Percentiles rank a stretch among this genome's conserved stretches.
Evolutionary conservation across 2,113 vertebrate genomes (phyloP).

Genomic region (Uria lomvia): DNA sequence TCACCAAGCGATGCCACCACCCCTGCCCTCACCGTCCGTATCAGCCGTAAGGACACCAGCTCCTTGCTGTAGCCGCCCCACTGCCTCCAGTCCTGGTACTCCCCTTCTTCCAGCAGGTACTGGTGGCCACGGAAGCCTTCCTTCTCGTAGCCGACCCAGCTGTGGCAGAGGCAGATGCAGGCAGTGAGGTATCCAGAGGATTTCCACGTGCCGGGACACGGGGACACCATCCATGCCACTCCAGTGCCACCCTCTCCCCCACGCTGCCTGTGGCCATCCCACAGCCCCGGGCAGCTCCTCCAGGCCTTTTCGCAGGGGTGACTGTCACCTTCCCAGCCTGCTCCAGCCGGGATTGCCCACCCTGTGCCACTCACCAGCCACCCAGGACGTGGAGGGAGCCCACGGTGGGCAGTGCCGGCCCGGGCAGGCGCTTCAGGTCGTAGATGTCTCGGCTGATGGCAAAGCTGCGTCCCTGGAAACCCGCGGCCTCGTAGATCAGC

Average conservation of each 20-base stretch:
- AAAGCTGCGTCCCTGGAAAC: slow-evolving; percentile 84
- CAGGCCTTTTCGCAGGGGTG: background rate
- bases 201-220: fast-evolving
- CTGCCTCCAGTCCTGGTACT: slow-evolving; percentile 89
- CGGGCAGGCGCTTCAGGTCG: slow-evolving; percentile 76
- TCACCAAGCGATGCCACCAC: fast-evolving
- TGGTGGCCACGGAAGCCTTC: slow-evolving; percentile 92
- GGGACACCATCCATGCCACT: fast-evolving
- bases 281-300: background rate
- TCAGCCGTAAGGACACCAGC: slow-evolving; percentile 84
- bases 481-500: slow-evolving; percentile 81
- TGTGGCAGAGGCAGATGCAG: slow-evolving; percentile 6
- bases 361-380: slow-evolving; percentile 81
- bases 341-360: background rate
- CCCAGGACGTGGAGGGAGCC: slow-evolving; percentile 86
- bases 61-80: slow-evolving; percentile 86
- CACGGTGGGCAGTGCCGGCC: slow-evolving; percentile 69
- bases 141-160: slow-evolving; percentile 96
- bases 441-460: slow-evolving; percentile 80
- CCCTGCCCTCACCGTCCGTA: slow-evolving; percentile 83
- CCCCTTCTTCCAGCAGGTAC: slow-evolving; percentile 95
- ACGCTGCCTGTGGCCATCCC: fast-evolving
- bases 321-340: background rate
- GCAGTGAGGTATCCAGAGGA: background rate
- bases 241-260: background rate